Evolutionary conservation across 2,797 vertebrate genomes (phyloP).

Genomic region (Discoglossus pictus): DNA sequence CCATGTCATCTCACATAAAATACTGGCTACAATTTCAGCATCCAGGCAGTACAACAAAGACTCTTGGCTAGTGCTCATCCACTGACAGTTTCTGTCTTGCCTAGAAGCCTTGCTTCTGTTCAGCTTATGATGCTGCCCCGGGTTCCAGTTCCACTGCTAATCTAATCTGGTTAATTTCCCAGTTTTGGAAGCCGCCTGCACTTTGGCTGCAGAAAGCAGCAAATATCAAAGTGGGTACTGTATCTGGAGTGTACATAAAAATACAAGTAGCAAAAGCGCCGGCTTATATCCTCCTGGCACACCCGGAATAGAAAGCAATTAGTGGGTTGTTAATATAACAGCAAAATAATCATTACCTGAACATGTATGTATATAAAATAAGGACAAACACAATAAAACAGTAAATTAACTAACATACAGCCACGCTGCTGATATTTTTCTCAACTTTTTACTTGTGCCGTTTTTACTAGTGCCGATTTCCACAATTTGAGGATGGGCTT

Average conservation of each 20-base stretch:
- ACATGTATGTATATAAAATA: too few species aligned
- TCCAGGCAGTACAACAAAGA: constrained; percentile 24
- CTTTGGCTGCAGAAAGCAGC: constrained; percentile 7
- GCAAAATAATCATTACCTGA: too few species aligned
- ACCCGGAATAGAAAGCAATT: background rate
- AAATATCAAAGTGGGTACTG: constrained; percentile 6
- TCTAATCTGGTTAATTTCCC: constrained; percentile 26
- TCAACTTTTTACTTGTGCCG: too few species aligned
- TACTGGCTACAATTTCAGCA: constrained; percentile 9
- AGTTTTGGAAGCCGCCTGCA: constrained; percentile 10
- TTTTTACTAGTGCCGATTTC: too few species aligned
- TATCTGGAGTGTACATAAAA: constrained; percentile 2
- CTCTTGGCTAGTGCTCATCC: constrained; percentile 26
- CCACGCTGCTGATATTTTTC: too few species aligned
- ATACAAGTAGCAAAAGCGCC: background rate
- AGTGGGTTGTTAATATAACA: background rate
- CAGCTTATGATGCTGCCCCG: constrained; percentile 24
- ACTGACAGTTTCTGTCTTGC: constrained; percentile 32
- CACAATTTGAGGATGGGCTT: too few species aligned
- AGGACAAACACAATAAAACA: too few species aligned
- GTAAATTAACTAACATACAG: too few species aligned
- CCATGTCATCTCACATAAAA: constrained; percentile 38
- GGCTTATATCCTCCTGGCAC: background rate
- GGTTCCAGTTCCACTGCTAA: constrained; percentile 21
- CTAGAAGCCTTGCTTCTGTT: constrained; percentile 42